A percentile compares a stretch with the other conserved stretches of the same genome.
Evolutionary conservation across 2,797 vertebrate genomes (phyloP).

Genomic region (Intellagama lesueurii): DNA sequence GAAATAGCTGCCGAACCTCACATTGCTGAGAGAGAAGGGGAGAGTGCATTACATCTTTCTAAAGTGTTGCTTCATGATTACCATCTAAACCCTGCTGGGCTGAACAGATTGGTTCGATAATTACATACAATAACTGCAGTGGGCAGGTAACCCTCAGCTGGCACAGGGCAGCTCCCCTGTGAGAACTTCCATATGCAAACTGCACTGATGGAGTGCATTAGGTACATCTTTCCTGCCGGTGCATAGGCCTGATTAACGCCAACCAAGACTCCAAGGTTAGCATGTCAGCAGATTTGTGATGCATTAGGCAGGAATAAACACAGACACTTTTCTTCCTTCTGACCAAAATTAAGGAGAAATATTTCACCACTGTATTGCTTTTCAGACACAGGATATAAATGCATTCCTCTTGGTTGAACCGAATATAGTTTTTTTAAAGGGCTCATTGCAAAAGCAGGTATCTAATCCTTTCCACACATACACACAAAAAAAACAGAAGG

Average conservation of each 20-base stretch:
- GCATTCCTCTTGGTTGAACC: constrained; percentile 65
- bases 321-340: constrained; percentile 84
- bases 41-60: constrained; percentile 83
- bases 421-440: constrained; percentile 61
- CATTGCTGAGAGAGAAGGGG: constrained; percentile 69
- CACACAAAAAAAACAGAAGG: constrained; percentile 55
- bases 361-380: constrained; percentile 71
- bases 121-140: constrained; percentile 96
- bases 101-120: constrained; percentile 99
- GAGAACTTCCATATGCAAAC: constrained; percentile 94
- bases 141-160: constrained; percentile 94
- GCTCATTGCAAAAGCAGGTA: constrained; percentile 68
- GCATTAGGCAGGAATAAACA: constrained; percentile 90
- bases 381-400: constrained; percentile 65
- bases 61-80: constrained; percentile 95
- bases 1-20: constrained; percentile 66
- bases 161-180: constrained; percentile 89
- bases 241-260: constrained; percentile 85
- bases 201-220: constrained; percentile 84
- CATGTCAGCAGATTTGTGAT: constrained; percentile 90
- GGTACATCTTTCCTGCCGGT: constrained; percentile 83
- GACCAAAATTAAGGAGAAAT: constrained; percentile 80
- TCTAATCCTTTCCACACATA: constrained; percentile 50
- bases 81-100: constrained; percentile 92
- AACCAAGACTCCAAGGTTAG: constrained; percentile 87